phyloP scores from a whole-genome alignment of 2,797 vertebrate genomes.

The Momotus momota region DNA sequence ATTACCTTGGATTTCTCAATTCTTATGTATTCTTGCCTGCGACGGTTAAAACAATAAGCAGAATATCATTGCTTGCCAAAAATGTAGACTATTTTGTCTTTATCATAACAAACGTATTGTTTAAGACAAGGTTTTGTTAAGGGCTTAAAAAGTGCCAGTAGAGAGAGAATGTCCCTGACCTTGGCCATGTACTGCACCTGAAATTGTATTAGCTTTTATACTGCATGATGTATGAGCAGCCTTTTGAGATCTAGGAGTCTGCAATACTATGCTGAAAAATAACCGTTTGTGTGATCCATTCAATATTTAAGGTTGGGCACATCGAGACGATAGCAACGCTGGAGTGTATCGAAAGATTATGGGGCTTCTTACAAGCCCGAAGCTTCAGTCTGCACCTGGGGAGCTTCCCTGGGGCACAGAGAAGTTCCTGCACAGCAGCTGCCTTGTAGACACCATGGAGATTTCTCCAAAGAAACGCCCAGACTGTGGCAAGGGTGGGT shows the following conservation, averaged over 20 bases:
- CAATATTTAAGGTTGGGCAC: neutral
- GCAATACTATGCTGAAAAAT: neutral
- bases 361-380: neutral
- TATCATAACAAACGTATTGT: constrained; percentile 48
- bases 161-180: constrained; percentile 40
- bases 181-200: constrained; percentile 49
- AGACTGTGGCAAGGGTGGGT: neutral
- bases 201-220: constrained; percentile 52
- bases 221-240: constrained; percentile 50
- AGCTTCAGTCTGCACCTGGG: neutral
- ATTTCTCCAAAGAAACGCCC: neutral
- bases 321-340: neutral
- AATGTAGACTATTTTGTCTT: neutral
- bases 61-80: neutral
- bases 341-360: rapidly evolving
- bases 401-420: neutral
- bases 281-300: neutral
- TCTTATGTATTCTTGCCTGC: neutral
- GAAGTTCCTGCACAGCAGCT: neutral
- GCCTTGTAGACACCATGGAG: rapidly evolving
- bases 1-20: neutral
- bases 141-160: constrained; percentile 29
- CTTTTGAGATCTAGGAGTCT: constrained; percentile 14
- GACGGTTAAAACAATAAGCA: neutral
- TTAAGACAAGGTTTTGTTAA: constrained; percentile 60